A percentile compares a stretch with the other conserved stretches of the same genome.
phyloP scores from a whole-genome alignment of 2,888 invertebrate genomes.

The Calephelis perditalis region DNA sequence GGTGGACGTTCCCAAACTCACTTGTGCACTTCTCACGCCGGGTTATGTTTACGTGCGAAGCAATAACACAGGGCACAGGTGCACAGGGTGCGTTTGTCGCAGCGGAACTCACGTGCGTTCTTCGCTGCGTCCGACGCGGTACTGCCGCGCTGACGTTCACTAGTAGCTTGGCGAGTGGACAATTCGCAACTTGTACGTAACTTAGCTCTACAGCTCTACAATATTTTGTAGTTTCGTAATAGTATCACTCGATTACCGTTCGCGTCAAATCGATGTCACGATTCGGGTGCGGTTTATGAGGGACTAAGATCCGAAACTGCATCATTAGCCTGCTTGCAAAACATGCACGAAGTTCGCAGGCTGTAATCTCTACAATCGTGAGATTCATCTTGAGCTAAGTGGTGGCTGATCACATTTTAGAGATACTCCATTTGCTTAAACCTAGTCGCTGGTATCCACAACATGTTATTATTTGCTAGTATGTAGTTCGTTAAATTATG shows the following conservation, averaged over 20 bases:
- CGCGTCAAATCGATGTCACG: constrained; percentile 67
- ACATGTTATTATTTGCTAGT: not conserved
- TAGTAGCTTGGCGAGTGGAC: constrained; percentile 44
- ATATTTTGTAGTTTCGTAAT: constrained; percentile 75
- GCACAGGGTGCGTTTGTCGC: constrained; percentile 44
- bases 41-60: constrained; percentile 60
- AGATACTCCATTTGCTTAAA: constrained; percentile 3
- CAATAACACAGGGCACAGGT: constrained; percentile 56
- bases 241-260: constrained; percentile 66
- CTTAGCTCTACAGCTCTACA: constrained; percentile 56
- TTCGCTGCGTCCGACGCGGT: constrained; percentile 39
- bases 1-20: constrained; percentile 46
- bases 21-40: constrained; percentile 47
- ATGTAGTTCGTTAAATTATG: too few species aligned
- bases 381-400: constrained; percentile 10
- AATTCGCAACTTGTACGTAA: constrained; percentile 68
- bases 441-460: not conserved
- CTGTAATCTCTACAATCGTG: constrained; percentile 11
- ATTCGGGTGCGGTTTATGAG: constrained; percentile 52
- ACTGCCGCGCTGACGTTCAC: constrained; percentile 38
- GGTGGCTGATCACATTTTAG: not conserved
- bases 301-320: constrained; percentile 8
- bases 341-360: constrained; percentile 3
- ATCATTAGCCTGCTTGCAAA: constrained; percentile 14
- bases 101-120: constrained; percentile 34